Conservation (phyloP, 2,888 invertebrate genomes). For the Rosalia funebris region DNA sequence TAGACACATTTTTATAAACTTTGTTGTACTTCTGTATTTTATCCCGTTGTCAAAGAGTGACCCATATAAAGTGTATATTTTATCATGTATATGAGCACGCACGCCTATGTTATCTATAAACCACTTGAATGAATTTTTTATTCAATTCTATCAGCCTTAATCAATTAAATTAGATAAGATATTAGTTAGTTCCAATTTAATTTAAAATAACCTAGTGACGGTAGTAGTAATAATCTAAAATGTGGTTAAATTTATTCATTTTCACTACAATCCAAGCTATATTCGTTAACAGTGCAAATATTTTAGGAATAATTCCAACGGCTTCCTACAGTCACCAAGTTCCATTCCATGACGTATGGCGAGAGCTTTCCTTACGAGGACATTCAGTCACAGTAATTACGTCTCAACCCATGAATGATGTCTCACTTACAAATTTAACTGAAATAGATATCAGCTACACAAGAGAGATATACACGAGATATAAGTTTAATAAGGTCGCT, state of each 20-base stretch:
- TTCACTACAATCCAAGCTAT: neutral
- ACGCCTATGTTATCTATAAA: no score
- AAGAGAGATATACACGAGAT: constrained; percentile 51
- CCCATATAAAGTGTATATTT: no score
- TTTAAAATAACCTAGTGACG: no score
- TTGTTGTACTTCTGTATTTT: no score
- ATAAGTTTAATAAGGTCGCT: constrained; percentile 33
- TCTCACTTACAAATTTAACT: constrained; percentile 57
- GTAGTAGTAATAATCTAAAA: no score
- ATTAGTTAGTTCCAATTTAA: no score
- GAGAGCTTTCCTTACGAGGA: constrained; percentile 63
- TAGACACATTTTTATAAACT: no score
- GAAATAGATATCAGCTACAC: constrained; percentile 61
- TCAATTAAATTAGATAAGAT: no score
- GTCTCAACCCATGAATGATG: constrained; percentile 60
- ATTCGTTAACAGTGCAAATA: constrained; percentile 34
- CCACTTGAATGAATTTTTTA: no score
- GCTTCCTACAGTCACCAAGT: constrained; percentile 64
- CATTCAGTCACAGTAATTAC: constrained; percentile 66
- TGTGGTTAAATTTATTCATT: neutral
- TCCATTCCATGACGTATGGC: constrained; percentile 63
- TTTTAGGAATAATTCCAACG: constrained; percentile 47
- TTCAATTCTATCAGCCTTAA: no score
- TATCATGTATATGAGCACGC: no score
- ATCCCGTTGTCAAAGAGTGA: no score